Conservation (phyloP, 64 coral and sea anemone species). For the Platygyra sinensis region DNA sequence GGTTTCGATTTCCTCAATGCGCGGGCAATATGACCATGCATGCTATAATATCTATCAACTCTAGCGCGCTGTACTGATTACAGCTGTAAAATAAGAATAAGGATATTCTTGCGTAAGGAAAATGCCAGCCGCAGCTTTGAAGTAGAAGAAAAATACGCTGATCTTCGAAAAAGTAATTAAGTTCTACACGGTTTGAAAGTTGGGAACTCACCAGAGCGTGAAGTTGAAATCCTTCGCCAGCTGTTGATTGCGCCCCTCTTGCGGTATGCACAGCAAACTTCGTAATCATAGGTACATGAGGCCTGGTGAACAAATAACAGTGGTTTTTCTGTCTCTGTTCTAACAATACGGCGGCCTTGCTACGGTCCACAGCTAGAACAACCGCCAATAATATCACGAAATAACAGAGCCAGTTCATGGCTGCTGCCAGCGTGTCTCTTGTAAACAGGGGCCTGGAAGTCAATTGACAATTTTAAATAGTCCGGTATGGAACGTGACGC, state of each 20-base stretch:
- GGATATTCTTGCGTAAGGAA: too few species aligned
- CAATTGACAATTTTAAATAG: background rate
- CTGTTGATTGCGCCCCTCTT: conserved; percentile 69
- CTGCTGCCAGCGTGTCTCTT: background rate
- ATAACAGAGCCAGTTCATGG: conserved; percentile 5
- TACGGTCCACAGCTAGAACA: background rate
- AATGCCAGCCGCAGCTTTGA: too few species aligned
- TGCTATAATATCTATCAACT: too few species aligned
- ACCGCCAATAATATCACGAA: background rate
- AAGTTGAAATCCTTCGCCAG: conserved; percentile 64
- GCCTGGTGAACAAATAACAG: too few species aligned
- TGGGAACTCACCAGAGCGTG: conserved; percentile 59
- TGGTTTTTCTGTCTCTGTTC: too few species aligned
- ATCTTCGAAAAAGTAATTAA: background rate
- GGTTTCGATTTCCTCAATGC: too few species aligned
- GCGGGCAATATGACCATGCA: too few species aligned
- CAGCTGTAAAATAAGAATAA: too few species aligned
- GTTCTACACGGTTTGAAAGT: background rate
- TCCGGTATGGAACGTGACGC: background rate
- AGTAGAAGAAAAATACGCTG: background rate
- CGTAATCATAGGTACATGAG: too few species aligned
- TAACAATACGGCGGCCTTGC: background rate
- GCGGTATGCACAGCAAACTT: too few species aligned
- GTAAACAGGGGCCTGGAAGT: background rate
- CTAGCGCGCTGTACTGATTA: too few species aligned